phyloP scores from a whole-genome alignment of 1,140 invertebrate species.

The Drosophila pruinosa region DNA sequence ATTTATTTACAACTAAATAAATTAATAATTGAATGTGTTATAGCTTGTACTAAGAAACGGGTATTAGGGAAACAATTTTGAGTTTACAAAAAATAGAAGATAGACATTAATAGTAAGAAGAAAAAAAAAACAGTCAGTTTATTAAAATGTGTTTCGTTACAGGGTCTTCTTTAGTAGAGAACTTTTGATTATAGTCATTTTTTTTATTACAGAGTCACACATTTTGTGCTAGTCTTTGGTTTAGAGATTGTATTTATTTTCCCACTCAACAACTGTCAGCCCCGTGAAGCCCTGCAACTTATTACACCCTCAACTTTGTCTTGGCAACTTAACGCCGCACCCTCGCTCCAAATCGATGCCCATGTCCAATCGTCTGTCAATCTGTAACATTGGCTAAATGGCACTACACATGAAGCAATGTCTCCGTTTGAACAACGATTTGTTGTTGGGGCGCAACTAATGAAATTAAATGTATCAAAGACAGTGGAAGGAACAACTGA shows the following conservation, averaged over 20 bases:
- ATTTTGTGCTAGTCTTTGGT: background rate
- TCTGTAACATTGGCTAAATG: background rate
- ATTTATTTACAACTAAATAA: background rate
- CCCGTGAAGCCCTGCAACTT: background rate
- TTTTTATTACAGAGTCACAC: background rate
- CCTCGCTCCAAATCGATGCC: background rate
- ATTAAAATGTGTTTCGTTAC: too few species aligned
- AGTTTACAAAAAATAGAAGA: too few species aligned
- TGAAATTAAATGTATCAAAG: slow-evolving; percentile 66
- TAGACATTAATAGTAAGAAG: too few species aligned
- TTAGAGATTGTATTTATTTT: background rate
- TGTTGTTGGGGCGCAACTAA: slow-evolving; percentile 32
- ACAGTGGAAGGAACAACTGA: slow-evolving; percentile 22
- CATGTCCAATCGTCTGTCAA: background rate
- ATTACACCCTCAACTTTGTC: background rate
- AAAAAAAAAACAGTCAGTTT: too few species aligned
- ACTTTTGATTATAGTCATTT: background rate
- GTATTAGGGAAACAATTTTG: too few species aligned
- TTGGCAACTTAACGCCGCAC: background rate
- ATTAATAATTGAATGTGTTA: background rate
- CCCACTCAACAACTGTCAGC: background rate
- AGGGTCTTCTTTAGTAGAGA: background rate
- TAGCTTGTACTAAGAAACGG: too few species aligned
- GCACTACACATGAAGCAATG: slow-evolving; percentile 2
- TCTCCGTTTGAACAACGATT: slow-evolving; percentile 2